These are phyloP conservation scores for Notocelia uddmanniana DNA, from an alignment of 2,888 invertebrate genomes.

Conservation along the genomic window DNA sequence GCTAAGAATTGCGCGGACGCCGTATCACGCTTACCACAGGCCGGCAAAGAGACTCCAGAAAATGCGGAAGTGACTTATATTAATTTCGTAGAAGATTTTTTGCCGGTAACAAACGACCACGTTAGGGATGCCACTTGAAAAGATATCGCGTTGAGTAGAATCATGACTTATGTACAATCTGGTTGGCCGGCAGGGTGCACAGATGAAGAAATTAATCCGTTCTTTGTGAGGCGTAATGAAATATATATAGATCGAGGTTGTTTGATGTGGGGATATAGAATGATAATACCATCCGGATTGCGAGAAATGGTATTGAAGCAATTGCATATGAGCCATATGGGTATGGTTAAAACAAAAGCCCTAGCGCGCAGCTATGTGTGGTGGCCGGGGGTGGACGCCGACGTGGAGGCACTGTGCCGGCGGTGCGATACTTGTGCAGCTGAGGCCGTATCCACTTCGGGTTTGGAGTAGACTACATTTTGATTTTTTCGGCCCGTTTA, in stretches of 20 bases:
- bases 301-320: neutral
- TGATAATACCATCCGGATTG: neutral
- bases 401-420: slow-evolving; percentile 1
- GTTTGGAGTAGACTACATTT: slow-evolving; percentile 25
- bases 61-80: slow-evolving; percentile 7
- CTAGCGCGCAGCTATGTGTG: slow-evolving; percentile 16
- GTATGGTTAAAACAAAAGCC: slow-evolving; percentile 8
- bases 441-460: slow-evolving; percentile 13
- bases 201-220: neutral
- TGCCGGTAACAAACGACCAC: neutral
- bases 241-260: slow-evolving; percentile 6
- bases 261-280: slow-evolving; percentile 18
- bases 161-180: neutral
- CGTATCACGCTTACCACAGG: slow-evolving; percentile 39
- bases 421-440: slow-evolving; percentile 16
- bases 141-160: neutral
- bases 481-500: slow-evolving; percentile 16
- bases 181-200: slow-evolving; percentile 2
- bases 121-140: neutral
- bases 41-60: too few relatives aligned
- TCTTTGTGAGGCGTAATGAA: slow-evolving; percentile 6
- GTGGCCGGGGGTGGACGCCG: neutral
- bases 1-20: slow-evolving; percentile 44
- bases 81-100: slow-evolving; percentile 2
- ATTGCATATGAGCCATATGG: slow-evolving; percentile 15